Percentiles rank a stretch among this genome's conserved stretches.
These are phyloP conservation scores for Oncorhynchus mykiss DNA, from an alignment of 2,113 vertebrate genomes.

Conservation along the genomic window DNA sequence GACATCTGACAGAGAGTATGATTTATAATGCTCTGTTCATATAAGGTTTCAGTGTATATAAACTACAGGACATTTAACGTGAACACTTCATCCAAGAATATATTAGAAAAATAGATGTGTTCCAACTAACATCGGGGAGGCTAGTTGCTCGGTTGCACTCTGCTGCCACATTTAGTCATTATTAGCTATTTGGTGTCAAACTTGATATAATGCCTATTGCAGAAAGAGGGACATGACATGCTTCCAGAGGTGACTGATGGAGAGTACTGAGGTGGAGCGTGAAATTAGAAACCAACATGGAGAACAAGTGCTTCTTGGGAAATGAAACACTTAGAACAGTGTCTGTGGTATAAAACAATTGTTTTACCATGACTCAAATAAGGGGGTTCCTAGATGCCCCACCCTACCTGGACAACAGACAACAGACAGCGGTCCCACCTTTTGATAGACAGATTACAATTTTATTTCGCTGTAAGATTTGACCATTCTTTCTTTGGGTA, in stretches of 20 bases:
- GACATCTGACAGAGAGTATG: constrained; percentile 38
- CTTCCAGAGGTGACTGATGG: neutral
- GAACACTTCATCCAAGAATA: constrained; percentile 41
- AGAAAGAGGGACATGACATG: neutral
- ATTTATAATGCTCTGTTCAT: constrained; percentile 55
- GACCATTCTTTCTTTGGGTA: neutral
- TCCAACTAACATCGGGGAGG: constrained; percentile 22
- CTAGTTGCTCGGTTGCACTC: neutral
- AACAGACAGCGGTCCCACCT: no score
- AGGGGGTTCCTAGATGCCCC: no score
- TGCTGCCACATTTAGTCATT: neutral
- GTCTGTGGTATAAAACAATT: neutral
- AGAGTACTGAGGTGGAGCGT: neutral
- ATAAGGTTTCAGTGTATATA: constrained; percentile 51
- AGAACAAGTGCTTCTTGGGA: constrained; percentile 3
- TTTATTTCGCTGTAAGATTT: neutral
- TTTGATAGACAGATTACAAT: no score
- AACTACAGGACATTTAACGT: constrained; percentile 48
- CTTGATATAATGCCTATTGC: constrained; percentile 23
- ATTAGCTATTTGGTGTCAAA: constrained; percentile 7
- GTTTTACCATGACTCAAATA: no score
- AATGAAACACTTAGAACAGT: neutral
- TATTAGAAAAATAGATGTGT: constrained; percentile 35
- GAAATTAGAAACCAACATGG: neutral
- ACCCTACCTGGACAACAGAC: no score